These are phyloP conservation scores for Elmis aenea DNA, from an alignment of 2,888 invertebrate species.

Conservation along the genomic window DNA sequence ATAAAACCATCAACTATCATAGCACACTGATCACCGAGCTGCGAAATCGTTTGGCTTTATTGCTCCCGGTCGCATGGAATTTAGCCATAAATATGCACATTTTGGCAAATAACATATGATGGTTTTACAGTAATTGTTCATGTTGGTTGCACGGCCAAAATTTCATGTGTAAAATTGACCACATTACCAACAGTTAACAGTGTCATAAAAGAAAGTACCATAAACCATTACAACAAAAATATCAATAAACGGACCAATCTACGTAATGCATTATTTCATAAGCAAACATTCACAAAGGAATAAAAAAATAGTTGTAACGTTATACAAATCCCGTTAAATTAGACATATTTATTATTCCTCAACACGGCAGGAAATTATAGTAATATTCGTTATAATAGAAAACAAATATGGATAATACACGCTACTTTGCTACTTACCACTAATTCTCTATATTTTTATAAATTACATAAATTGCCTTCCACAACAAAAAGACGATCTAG, in stretches of 20 bases:
- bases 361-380: slow-evolving; percentile 33
- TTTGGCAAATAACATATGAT: slow-evolving; percentile 34
- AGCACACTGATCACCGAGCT: slow-evolving; percentile 41
- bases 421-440: not conserved
- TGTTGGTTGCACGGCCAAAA: no score
- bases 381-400: slow-evolving; percentile 33
- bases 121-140: no score
- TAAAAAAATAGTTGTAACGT: no score
- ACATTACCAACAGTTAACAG: no score
- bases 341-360: slow-evolving; percentile 34
- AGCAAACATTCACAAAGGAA: no score
- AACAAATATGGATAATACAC: slow-evolving; percentile 23
- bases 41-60: slow-evolving; percentile 43
- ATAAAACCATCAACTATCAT: slow-evolving; percentile 43
- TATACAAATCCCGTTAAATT: slow-evolving; percentile 29
- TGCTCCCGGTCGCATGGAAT: slow-evolving; percentile 34
- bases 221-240: no score
- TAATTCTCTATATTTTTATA: no score
- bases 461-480: slow-evolving; percentile 4
- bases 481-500: no score
- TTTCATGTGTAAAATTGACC: no score
- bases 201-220: no score
- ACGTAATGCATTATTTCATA: no score
- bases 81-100: slow-evolving; percentile 36
- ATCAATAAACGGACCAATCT: no score